Conservation (phyloP, 92 coral and sea anemone species). For the Epizoanthus fatuus region DNA sequence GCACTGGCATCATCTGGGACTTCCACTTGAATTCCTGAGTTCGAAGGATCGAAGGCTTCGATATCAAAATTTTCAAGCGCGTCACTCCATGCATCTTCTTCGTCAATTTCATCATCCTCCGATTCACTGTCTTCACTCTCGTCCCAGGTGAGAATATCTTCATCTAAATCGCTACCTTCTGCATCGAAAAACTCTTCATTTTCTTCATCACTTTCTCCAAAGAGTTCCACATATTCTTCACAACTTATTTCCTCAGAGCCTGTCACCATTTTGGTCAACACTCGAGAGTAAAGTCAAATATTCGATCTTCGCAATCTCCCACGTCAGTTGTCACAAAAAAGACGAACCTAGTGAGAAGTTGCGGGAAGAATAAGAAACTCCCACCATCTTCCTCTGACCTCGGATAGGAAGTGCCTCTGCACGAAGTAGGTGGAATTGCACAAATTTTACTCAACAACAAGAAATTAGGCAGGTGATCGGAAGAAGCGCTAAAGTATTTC, state of each 20-base stretch:
- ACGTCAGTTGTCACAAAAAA: too few species aligned
- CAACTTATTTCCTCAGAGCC: neutral
- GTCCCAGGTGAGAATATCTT: neutral
- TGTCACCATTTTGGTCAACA: neutral
- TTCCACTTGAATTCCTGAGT: neutral
- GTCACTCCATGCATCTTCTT: neutral
- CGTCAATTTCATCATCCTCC: neutral
- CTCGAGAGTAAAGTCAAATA: neutral
- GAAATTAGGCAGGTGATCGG: too few species aligned
- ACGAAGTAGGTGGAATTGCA: too few species aligned
- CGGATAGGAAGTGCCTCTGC: too few species aligned
- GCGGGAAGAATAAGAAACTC: too few species aligned
- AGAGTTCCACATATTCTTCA: neutral
- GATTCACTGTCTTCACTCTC: neutral
- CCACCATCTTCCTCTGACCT: too few species aligned
- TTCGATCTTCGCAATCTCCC: neutral
- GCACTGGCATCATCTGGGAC: neutral
- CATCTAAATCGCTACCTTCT: neutral
- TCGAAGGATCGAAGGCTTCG: neutral
- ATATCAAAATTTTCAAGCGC: neutral
- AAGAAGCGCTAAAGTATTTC: too few species aligned
- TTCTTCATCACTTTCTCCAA: conserved; percentile 7
- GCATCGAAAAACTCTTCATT: neutral
- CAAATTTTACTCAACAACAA: too few species aligned
- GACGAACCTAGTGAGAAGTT: too few species aligned